phyloP scores from a whole-genome alignment of 1,140 invertebrate species.

The Papilio glaucus region DNA sequence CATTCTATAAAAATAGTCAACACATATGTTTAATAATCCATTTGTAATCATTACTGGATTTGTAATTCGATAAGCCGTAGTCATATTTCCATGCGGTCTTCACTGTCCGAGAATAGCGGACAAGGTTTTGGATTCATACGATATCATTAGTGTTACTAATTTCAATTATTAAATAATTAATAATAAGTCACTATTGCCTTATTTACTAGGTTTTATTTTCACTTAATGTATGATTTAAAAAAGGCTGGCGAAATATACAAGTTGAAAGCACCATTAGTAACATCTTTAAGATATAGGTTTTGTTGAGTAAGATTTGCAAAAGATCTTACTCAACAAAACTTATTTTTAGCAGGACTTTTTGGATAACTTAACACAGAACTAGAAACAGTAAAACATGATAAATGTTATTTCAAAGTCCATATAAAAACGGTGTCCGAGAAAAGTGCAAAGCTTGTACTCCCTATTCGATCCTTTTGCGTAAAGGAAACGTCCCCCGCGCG shows the following conservation, averaged over 20 bases:
- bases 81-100: slow-evolving; percentile 15
- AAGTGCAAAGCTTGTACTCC: not conserved
- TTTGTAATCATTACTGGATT: slow-evolving; percentile 27
- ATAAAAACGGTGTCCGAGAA: not conserved
- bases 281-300: no score
- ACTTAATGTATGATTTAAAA: not conserved
- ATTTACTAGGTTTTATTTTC: not conserved
- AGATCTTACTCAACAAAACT: no score
- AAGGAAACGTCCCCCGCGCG: slow-evolving; percentile 16
- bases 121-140: not conserved
- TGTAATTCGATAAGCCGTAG: not conserved
- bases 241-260: no score
- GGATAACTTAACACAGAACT: no score
- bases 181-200: no score
- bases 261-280: no score
- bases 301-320: no score
- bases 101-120: not conserved
- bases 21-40: slow-evolving; percentile 10
- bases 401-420: not conserved
- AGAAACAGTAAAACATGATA: not conserved
- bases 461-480: slow-evolving; percentile 12
- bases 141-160: no score
- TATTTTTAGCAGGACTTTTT: no score
- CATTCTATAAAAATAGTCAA: slow-evolving; percentile 2
- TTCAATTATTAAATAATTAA: no score